Percentiles rank a stretch among this genome's conserved stretches.
phyloP scores from a whole-genome alignment of 2,797 vertebrate species.

The Microctenopoma stevenorrisi region DNA sequence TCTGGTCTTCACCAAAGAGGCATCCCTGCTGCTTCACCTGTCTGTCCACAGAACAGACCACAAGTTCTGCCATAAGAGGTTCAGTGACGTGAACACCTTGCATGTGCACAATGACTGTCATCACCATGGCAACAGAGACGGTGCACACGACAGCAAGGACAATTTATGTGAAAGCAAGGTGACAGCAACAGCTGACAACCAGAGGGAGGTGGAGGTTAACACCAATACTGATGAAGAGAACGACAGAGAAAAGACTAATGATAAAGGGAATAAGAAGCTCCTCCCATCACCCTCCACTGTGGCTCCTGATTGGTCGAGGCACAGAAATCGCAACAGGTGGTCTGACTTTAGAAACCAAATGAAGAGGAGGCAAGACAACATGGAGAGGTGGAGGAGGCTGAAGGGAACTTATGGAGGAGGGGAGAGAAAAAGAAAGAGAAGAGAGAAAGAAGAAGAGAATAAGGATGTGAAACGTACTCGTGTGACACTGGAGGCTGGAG shows the following conservation, averaged over 20 bases:
- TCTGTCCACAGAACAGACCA: not conserved
- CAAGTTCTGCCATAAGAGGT: not conserved
- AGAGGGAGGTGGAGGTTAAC: too few species aligned
- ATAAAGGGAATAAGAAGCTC: not conserved
- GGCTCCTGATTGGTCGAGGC: not conserved
- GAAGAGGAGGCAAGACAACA: too few species aligned
- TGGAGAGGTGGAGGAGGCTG: not conserved
- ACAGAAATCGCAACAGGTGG: too few species aligned
- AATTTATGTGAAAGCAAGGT: too few species aligned
- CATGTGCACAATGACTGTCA: not conserved
- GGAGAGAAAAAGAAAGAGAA: too few species aligned
- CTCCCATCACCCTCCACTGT: not conserved
- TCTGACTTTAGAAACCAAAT: too few species aligned
- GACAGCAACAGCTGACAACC: too few species aligned
- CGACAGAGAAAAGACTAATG: too few species aligned
- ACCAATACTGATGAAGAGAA: too few species aligned
- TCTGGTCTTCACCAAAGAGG: not conserved
- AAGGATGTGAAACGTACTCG: too few species aligned
- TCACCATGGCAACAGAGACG: not conserved
- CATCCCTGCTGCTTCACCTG: constrained; percentile 15
- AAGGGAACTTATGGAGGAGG: not conserved
- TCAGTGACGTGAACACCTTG: not conserved
- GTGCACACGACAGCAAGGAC: not conserved
- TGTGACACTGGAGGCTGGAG: too few species aligned
- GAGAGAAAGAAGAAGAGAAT: too few species aligned